Evolutionary conservation across 2,113 vertebrate genomes (phyloP).

Genomic region (Oreochromis aureus): DNA sequence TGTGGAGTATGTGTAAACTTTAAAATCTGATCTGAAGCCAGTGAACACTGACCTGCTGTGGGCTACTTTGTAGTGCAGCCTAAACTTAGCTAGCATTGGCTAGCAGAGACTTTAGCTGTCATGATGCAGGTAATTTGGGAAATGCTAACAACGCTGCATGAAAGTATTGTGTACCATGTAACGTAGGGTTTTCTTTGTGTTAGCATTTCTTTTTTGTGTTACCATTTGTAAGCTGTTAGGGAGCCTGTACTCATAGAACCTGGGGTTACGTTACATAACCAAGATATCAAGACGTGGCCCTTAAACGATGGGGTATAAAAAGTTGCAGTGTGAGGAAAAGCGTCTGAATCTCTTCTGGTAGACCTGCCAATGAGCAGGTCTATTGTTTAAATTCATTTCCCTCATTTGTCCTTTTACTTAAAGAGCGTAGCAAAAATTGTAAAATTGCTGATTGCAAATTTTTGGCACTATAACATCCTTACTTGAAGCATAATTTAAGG

Average conservation of each 20-base stretch:
- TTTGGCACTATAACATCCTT: neutral
- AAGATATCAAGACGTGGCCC: neutral
- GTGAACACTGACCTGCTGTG: neutral
- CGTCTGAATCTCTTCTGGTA: neutral
- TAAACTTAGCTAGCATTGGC: neutral
- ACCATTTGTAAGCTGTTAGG: neutral
- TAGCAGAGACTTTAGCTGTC: neutral
- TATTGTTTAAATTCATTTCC: rapidly evolving
- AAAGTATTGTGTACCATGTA: neutral
- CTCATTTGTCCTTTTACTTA: neutral
- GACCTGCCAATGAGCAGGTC: neutral
- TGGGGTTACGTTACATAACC: neutral
- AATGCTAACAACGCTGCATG: neutral
- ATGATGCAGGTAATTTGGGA: neutral
- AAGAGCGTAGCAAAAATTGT: neutral
- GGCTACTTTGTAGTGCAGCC: neutral
- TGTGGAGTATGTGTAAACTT: neutral
- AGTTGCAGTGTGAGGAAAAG: neutral
- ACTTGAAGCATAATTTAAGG: neutral
- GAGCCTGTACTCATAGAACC: neutral
- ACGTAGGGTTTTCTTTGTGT: rapidly evolving
- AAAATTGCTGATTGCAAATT: neutral
- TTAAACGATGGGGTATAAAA: neutral
- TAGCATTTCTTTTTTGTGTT: neutral
- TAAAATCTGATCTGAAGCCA: neutral